These are phyloP conservation scores for Plumapathes pennacea DNA, from an alignment of 92 coral and sea anemone species.

Conservation along the genomic window DNA sequence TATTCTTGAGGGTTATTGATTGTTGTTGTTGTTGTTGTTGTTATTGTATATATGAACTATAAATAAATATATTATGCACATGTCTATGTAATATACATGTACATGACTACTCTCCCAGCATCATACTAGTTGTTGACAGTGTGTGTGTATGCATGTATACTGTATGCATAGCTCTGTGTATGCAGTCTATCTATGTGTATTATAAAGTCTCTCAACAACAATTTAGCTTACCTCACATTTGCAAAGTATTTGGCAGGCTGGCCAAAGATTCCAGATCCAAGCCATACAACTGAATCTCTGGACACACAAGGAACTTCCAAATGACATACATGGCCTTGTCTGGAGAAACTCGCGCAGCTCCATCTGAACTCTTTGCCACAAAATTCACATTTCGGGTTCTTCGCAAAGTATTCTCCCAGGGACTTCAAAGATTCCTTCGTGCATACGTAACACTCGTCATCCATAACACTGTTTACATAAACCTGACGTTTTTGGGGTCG, in stretches of 20 bases:
- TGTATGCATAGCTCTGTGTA: no score
- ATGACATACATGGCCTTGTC: constrained; percentile 8
- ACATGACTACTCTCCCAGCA: no score
- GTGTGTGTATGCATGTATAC: no score
- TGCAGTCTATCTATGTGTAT: no score
- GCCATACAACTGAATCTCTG: constrained; percentile 11
- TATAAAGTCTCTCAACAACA: no score
- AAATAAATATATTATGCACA: no score
- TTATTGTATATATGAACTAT: no score
- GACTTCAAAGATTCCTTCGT: constrained; percentile 12
- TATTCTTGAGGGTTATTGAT: no score
- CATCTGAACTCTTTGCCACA: constrained; percentile 1
- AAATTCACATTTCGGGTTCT: constrained; percentile 5
- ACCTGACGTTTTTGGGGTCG: constrained; percentile 13
- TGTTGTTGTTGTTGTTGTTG: no score
- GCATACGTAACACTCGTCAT: constrained; percentile 11
- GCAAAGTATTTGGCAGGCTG: constrained; percentile 19
- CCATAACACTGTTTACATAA: constrained; percentile 5
- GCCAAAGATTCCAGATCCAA: constrained; percentile 12
- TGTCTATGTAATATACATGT: no score
- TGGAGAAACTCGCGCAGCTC: neutral
- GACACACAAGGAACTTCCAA: constrained; percentile 13
- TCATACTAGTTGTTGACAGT: no score
- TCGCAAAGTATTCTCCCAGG: constrained; percentile 6
- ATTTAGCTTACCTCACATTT: constrained; percentile 6